Conservation (phyloP, 2,797 vertebrate genomes). For the Silurus aristotelis region DNA sequence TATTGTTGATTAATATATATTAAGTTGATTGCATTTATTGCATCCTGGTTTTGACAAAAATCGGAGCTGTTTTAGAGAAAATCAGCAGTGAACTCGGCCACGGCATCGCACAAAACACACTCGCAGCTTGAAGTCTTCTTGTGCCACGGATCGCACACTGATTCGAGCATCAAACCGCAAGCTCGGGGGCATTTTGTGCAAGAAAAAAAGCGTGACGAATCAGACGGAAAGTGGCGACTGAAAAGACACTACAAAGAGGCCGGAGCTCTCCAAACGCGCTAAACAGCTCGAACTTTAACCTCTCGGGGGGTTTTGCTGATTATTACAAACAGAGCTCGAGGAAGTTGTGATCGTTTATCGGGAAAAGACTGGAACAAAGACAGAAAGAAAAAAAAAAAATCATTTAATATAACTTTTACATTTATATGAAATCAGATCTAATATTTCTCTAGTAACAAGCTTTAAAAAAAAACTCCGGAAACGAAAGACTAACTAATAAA, state of each 20-base stretch:
- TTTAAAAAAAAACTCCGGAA: not conserved
- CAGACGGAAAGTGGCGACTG: constrained; percentile 4
- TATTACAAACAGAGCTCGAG: constrained; percentile 15
- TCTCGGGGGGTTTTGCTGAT: not conserved
- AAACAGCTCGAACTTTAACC: constrained; percentile 30
- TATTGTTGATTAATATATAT: no score
- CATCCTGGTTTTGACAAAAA: not conserved
- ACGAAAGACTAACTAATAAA: not conserved
- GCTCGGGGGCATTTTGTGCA: not conserved
- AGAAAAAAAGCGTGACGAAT: constrained; percentile 1
- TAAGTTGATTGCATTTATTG: not conserved
- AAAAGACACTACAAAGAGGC: constrained; percentile 25
- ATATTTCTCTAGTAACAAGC: not conserved
- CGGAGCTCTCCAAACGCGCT: constrained; percentile 7
- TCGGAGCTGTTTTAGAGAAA: not conserved
- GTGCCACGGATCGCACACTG: not conserved
- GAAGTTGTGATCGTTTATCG: not conserved
- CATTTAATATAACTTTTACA: no score
- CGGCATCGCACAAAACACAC: not conserved
- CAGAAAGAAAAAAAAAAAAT: no score
- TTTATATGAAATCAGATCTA: not conserved
- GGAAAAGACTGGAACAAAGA: no score
- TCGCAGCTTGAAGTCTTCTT: not conserved
- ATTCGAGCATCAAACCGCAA: constrained; percentile 7
- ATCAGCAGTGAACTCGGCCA: not conserved